Base-by-base conservation (phyloP, 2,888 invertebrate species). In the Argyra leucocephala region DNA sequence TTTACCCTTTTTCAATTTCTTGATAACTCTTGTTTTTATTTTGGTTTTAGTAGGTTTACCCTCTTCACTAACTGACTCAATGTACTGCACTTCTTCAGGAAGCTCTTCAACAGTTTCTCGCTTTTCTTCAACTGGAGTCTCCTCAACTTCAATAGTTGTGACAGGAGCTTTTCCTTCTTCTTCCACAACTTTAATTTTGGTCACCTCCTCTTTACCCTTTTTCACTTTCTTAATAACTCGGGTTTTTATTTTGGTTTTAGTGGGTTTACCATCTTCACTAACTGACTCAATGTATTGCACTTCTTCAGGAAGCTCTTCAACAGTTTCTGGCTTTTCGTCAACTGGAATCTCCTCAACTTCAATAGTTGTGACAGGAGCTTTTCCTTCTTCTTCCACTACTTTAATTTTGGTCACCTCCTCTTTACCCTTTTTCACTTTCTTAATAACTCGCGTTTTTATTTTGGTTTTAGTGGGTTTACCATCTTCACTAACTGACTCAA, bases 101-200 rank as follows among this genome's bases (percentile, higher is more conserved):
- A 73, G 68, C 67, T 75, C 75, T 64, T 75, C 71, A 7, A 75
- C 63, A 69, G 68, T 63, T 21, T 67, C 69, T 12, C 65, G 67
- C 69, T 75, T 75, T 62, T 71, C 72, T 10, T 73, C 67, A 21
- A 65, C 31, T 64, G 66, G 65, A 21, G 23, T 61, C 69, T 69
- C 26, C 66, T 70, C 65, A 63, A 80, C 75, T 62, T 74, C 76
- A 0, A 71, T 68, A 1, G 73, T 74, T 7, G 73, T 74, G 61
- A 76, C 69, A 10, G 78, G 76, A 63, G 71, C 67, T 68, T 79
- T 74, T 12, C 75, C 75, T 57, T 76, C 77, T 70, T 77, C 76
- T 64, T 78, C 75, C 5, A 76, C 70, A 0, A 78, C 79, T 37
- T 75, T 73, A 64, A 80, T 77, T 70, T 75, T 75, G 1, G 76